phyloP scores from a whole-genome alignment of 1,140 invertebrate genomes.

The Aradophagus sp. region DNA sequence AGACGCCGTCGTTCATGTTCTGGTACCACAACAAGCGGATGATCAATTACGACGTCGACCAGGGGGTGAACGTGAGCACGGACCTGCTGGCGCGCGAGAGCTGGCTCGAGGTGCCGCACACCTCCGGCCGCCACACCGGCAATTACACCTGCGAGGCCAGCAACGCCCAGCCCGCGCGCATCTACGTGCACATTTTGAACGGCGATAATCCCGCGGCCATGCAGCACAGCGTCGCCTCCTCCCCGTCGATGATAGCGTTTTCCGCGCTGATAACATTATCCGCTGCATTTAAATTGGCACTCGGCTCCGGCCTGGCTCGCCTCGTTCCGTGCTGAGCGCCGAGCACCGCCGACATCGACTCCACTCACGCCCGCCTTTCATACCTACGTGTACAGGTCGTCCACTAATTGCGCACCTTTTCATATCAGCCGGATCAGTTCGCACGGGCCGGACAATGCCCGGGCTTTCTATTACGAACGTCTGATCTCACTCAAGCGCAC shows the following conservation, averaged over 20 bases:
- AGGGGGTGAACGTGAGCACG: constrained; percentile 87
- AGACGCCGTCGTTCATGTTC: constrained; percentile 88
- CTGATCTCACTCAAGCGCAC: no score
- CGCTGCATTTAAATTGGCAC: constrained; percentile 60
- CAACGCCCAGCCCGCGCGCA: constrained; percentile 87
- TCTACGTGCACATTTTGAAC: constrained; percentile 90
- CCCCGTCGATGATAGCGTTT: constrained; percentile 65
- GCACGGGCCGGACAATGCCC: no score
- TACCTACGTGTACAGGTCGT: no score
- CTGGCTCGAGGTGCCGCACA: constrained; percentile 80
- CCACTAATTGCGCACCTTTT: no score
- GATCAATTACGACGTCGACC: constrained; percentile 91
- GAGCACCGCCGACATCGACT: no score
- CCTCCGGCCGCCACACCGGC: constrained; percentile 84
- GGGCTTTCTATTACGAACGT: no score
- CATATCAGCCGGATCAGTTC: no score
- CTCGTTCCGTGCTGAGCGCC: constrained; percentile 41
- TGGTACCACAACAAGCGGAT: constrained; percentile 93
- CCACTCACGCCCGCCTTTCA: no score
- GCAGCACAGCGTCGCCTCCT: constrained; percentile 74
- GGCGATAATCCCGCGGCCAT: constrained; percentile 79
- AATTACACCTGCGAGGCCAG: constrained; percentile 92
- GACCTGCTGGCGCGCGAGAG: constrained; percentile 78
- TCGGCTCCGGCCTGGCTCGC: constrained; percentile 49
- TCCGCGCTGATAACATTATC: constrained; percentile 63